Evolutionary conservation across 2,113 vertebrate genomes (phyloP).

Genomic region (Gymnocephalus cernua): DNA sequence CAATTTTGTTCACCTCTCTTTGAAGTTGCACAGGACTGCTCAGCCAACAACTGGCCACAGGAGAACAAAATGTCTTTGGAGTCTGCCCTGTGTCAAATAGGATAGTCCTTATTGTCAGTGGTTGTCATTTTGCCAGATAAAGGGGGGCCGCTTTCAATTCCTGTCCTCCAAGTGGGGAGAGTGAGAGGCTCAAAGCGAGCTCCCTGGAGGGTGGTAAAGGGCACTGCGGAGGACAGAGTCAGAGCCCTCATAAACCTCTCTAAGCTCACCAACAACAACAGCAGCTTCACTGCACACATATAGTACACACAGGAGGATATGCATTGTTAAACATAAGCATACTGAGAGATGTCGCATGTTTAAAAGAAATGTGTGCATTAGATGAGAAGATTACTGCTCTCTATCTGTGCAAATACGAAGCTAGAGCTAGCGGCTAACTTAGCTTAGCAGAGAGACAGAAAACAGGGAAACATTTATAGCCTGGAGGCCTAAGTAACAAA

Average conservation of each 20-base stretch:
- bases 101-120: slow-evolving; percentile 39
- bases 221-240: slow-evolving; percentile 30
- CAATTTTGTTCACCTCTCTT: slow-evolving; percentile 56
- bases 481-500: neutral
- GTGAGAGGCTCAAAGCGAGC: slow-evolving; percentile 59
- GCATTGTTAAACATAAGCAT: neutral
- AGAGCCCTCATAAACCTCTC: slow-evolving; percentile 22
- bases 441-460: neutral
- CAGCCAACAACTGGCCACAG: slow-evolving; percentile 44
- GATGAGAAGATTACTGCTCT: neutral
- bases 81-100: slow-evolving; percentile 62
- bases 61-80: slow-evolving; percentile 57
- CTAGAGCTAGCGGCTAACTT: neutral
- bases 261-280: slow-evolving; percentile 2
- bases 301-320: neutral
- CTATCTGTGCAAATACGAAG: neutral
- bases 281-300: neutral
- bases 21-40: slow-evolving; percentile 61
- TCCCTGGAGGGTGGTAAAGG: slow-evolving; percentile 65
- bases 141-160: slow-evolving; percentile 26
- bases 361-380: neutral
- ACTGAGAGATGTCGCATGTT: neutral
- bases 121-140: slow-evolving; percentile 61
- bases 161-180: slow-evolving; percentile 38
- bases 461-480: neutral